Conservation (phyloP, 2,888 invertebrate genomes). For the Frankliniella fusca region DNA sequence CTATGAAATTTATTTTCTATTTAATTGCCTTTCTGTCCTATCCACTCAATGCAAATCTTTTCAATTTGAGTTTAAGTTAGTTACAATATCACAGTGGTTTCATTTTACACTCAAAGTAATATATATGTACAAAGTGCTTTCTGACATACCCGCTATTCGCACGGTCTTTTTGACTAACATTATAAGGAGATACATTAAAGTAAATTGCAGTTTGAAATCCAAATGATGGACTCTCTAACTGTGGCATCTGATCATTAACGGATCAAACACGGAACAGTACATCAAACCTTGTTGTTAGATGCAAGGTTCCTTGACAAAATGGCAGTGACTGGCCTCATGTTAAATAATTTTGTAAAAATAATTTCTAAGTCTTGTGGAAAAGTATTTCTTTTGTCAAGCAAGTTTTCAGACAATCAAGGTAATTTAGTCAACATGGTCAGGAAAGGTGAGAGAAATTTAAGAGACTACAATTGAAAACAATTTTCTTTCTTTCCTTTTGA, state of each 20-base stretch:
- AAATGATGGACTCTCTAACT: neutral
- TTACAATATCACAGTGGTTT: conserved; percentile 17
- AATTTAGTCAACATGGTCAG: no score
- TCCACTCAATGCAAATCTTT: neutral
- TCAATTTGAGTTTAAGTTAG: neutral
- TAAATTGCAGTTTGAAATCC: neutral
- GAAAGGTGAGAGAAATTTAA: neutral
- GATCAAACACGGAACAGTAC: no score
- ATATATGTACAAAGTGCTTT: conserved; percentile 1
- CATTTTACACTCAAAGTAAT: neutral
- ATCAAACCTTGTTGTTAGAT: no score
- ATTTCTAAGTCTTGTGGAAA: no score
- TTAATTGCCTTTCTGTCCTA: neutral
- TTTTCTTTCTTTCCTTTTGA: no score
- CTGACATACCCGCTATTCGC: neutral
- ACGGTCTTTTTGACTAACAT: neutral
- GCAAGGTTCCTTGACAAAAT: no score
- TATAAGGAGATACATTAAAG: neutral
- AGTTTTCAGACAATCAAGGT: no score
- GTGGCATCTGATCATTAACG: neutral
- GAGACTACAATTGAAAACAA: no score
- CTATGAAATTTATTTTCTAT: neutral
- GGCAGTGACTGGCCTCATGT: no score
- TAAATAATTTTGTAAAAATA: no score
- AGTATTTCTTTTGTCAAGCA: neutral